Percentiles rank a stretch among this genome's conserved stretches.
Conservation (phyloP, 2,888 invertebrate species). For the Eristalis pertinax region DNA sequence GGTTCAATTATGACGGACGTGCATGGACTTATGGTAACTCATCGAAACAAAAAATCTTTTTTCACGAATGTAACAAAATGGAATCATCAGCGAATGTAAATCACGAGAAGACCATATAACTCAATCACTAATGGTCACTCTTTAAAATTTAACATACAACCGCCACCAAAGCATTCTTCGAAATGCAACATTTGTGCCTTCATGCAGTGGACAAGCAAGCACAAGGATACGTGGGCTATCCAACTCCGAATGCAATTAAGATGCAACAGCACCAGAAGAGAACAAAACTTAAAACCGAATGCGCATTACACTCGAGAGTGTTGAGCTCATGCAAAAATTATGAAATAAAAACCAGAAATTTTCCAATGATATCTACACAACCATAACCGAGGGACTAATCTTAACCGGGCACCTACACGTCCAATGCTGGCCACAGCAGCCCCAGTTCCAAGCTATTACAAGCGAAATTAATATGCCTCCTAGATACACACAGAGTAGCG, state of each 20-base stretch:
- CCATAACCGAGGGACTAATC: slow-evolving; percentile 10
- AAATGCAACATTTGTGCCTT: background rate
- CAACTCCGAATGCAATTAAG: slow-evolving; percentile 10
- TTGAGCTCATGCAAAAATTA: slow-evolving; percentile 46
- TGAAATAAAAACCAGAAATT: slow-evolving; percentile 61
- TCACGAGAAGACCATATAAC: too few relatives aligned
- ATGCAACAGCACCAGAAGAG: background rate
- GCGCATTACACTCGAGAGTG: slow-evolving; percentile 51
- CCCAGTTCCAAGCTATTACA: slow-evolving; percentile 47
- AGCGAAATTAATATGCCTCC: slow-evolving; percentile 64
- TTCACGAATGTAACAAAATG: too few relatives aligned
- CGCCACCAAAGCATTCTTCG: background rate
- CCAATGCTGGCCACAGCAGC: background rate
- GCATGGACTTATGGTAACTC: too few relatives aligned
- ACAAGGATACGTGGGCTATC: background rate
- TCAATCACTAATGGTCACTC: too few relatives aligned
- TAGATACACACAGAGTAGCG: slow-evolving; percentile 31
- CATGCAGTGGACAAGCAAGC: background rate
- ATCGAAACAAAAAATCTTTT: too few relatives aligned
- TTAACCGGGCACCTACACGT: slow-evolving; percentile 18
- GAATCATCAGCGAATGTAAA: too few relatives aligned
- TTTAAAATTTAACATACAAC: too few relatives aligned
- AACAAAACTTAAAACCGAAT: slow-evolving; percentile 49
- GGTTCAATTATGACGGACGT: too few relatives aligned
- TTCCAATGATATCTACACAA: background rate